Conservation (phyloP, 2,888 invertebrate genomes). For the Scrobipalpa atriplicella region DNA sequence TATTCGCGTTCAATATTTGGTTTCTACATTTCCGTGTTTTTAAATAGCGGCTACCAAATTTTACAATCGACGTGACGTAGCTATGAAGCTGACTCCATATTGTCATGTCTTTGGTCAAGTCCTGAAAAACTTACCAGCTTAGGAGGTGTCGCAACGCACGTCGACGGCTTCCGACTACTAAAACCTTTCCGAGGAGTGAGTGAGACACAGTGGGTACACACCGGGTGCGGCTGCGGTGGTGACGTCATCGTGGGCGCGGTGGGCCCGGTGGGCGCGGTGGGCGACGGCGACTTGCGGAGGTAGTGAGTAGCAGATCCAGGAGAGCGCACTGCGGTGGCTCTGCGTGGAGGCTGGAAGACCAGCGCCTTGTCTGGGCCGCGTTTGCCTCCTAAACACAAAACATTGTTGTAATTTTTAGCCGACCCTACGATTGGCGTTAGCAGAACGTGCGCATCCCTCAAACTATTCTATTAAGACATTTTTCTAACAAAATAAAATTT, state of each 20-base stretch:
- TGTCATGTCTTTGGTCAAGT: not conserved
- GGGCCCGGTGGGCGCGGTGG: slow-evolving; percentile 86
- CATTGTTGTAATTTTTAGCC: too few relatives aligned
- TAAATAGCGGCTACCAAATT: too few relatives aligned
- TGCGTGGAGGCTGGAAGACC: slow-evolving; percentile 88
- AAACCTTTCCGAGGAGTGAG: not conserved
- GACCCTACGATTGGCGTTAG: too few relatives aligned
- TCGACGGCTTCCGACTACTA: not conserved
- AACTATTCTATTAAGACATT: too few relatives aligned
- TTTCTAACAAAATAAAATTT: too few relatives aligned
- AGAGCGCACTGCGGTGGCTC: slow-evolving; percentile 92
- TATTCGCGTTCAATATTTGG: too few relatives aligned
- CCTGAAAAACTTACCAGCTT: not conserved
- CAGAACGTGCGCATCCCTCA: not conserved
- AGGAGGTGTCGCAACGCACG: not conserved
- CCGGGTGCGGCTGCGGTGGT: slow-evolving; percentile 53
- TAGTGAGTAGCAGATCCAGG: slow-evolving; percentile 93
- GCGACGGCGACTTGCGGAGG: slow-evolving; percentile 96
- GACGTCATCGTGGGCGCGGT: slow-evolving; percentile 57
- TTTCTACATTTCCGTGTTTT: too few relatives aligned
- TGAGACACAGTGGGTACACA: slow-evolving; percentile 25
- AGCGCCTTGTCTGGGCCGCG: slow-evolving; percentile 84
- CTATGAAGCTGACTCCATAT: not conserved
- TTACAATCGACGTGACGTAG: not conserved
- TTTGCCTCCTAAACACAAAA: slow-evolving; percentile 59